Base-by-base conservation (phyloP, 2,797 vertebrate species). In the Rhodeus uyekii region DNA sequence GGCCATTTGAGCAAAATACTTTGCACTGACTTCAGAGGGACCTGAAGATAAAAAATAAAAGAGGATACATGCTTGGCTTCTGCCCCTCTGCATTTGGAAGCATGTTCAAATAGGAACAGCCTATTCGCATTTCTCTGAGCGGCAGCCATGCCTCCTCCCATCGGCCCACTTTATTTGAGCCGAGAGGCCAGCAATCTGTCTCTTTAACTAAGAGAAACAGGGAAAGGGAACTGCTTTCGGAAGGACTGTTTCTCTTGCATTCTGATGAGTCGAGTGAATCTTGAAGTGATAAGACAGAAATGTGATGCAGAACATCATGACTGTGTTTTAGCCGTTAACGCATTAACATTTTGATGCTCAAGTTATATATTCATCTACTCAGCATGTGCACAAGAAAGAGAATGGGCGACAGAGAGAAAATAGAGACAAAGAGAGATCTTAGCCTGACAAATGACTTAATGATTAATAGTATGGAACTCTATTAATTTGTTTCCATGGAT, bases 391-490 rank as follows among this genome's bases (percentile, higher is more conserved):
- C 72, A 73, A 68, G n/a, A 78, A 72, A 73, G 14, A 44, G 50
- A 80, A 55, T 9, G 42, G 61, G 7, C n/a, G 73, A 46, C 36
- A 34, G 12, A 69, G 61, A 39, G 58, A 72, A 65, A 60, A 55
- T 42, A 68, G 34, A 80, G 38, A 86, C 42, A 48, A 64, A 83
- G 72, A 44, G 10, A 73, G 69, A 85, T 76, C 36, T 46, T 58
- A 50, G 80, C 83, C 74, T 85, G 84, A 87, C 86, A 83, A 87
- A 80, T 84, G 84, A 88, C 85, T 84, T 84, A 81, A 85, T 86
- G 87, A 89, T 90, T 89, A 90, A 87, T 87, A 83, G 76, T 85
- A 88, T 76, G 60, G 75, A 82, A 84, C 73, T 82, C 78, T 68
- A 65, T 85, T 86, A 81, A 72, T 76, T 73, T 48, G 87, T 90